Base-by-base conservation (phyloP, 30 jellyfish, hydroid and myxozoan species). In the Cassiopea andromeda region DNA sequence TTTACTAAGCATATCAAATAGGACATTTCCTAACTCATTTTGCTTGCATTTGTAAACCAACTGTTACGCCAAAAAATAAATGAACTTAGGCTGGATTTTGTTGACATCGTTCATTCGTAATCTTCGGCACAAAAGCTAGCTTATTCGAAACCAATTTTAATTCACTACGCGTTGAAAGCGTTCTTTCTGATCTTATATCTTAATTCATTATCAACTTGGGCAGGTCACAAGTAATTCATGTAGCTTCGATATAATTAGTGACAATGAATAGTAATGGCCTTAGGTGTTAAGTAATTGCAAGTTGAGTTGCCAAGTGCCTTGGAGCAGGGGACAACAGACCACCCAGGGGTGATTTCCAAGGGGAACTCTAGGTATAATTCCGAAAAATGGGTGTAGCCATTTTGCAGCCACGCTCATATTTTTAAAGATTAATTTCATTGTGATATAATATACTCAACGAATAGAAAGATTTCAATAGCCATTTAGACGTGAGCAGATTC, bases 11-110 rank as follows among this genome's bases (percentile, higher is more conserved):
- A 54, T 44, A 47, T 48, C 17, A 48, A 49, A 77, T 77, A 58
- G 70, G n/a, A n/a, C 50, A 77, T 15, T 75, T 77, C 86, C 74
- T 77, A 77, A 77, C 70, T 15, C 48, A 58, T 77, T 77, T 77
- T 50, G 49, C 79, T 8, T 70, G 48, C 50, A 75, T 75, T 58
- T 19, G 16, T 13, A 10, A 75, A 75, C 60, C 50, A 15, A 17
- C 86, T 50, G 7, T 48, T 48, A 48, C 74, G 3, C 86, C 75
- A 77, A 77, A 47, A 75, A 48, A 19, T 50, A 77, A 54, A 77
- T 50, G 86, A 27, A 70, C 57, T 70, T 70, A 70, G 2, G 15
- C 27, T 2, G 15, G 16, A 27, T 1, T 43, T 19, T 16, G 15
- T 16, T 27, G 79, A 12, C 79, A 70, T 70, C 49, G 49, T 38